A percentile compares a stretch with the other conserved stretches of the same genome.
These are phyloP conservation scores for Acanthacorydalis orientalis DNA, from an alignment of 2,888 invertebrate genomes.

Conservation along the genomic window DNA sequence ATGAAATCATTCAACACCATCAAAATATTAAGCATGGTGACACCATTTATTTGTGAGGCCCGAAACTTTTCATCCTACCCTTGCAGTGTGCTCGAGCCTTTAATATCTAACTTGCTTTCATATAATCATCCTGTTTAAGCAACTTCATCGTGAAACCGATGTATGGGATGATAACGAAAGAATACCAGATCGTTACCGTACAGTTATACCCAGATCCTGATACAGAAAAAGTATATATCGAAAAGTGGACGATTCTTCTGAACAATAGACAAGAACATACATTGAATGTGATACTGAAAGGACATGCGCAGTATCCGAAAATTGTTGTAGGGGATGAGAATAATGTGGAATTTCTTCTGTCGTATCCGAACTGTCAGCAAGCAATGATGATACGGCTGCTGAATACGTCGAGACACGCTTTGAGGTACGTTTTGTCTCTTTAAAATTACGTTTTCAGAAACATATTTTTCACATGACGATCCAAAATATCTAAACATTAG, in stretches of 20 bases:
- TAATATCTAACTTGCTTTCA: too few species aligned
- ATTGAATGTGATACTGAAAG: constrained; percentile 22
- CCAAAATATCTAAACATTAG: too few species aligned
- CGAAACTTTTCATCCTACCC: too few species aligned
- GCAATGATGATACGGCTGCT: constrained; percentile 18
- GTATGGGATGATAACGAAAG: constrained; percentile 22
- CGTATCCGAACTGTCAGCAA: constrained; percentile 22
- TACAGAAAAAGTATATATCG: constrained; percentile 20
- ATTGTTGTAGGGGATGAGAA: constrained; percentile 20
- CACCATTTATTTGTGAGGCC: too few species aligned
- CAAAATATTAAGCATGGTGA: too few species aligned
- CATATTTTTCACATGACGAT: too few species aligned
- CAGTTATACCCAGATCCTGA: constrained; percentile 19
- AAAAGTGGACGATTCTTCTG: constrained; percentile 27
- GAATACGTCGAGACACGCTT: constrained; percentile 23
- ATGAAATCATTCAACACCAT: too few species aligned
- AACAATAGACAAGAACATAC: constrained; percentile 22
- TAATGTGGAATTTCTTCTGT: constrained; percentile 20
- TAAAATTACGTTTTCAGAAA: not conserved
- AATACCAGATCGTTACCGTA: constrained; percentile 23
- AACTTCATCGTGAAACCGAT: constrained; percentile 27
- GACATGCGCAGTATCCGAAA: constrained; percentile 22
- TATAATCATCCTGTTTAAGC: constrained; percentile 12
- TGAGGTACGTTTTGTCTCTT: constrained; percentile 18
- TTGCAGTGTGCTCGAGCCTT: too few species aligned